Evolutionary conservation across 2,113 vertebrate species (phyloP).

Genomic region (Catharus fuscescens): DNA sequence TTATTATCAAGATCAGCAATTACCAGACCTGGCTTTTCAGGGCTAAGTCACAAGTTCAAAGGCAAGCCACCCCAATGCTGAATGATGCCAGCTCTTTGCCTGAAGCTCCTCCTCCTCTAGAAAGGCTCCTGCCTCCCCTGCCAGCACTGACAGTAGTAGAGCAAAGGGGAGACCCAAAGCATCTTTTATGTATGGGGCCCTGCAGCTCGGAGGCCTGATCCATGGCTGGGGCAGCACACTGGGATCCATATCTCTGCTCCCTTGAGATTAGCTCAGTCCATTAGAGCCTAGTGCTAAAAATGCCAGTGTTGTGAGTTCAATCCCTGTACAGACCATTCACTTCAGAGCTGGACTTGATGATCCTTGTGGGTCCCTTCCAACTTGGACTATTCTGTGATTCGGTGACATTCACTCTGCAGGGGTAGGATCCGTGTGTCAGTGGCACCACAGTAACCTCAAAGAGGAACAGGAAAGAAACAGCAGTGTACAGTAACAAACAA

Average conservation of each 20-base stretch:
- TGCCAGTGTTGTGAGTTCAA: background rate
- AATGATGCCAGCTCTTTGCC: background rate
- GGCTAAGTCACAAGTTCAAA: background rate
- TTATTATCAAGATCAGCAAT: background rate
- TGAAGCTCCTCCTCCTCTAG: background rate
- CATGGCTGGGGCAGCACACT: background rate
- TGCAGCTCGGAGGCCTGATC: accelerated
- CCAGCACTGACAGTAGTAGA: background rate
- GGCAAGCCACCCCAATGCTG: background rate
- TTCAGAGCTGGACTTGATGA: background rate
- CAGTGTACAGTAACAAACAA: background rate
- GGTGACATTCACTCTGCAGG: background rate
- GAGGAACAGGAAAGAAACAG: background rate
- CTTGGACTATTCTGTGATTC: background rate
- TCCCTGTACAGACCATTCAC: background rate
- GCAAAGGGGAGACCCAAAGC: background rate
- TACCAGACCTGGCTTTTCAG: background rate
- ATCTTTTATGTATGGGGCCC: accelerated
- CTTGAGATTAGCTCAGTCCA: background rate
- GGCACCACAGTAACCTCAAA: background rate
- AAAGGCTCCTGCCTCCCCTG: accelerated
- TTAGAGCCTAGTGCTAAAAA: background rate
- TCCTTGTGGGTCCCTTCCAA: background rate
- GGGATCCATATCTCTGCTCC: background rate
- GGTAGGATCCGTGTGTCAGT: accelerated